Base-by-base conservation (phyloP, 2,888 invertebrate species). In the Laspeyria flexula region DNA sequence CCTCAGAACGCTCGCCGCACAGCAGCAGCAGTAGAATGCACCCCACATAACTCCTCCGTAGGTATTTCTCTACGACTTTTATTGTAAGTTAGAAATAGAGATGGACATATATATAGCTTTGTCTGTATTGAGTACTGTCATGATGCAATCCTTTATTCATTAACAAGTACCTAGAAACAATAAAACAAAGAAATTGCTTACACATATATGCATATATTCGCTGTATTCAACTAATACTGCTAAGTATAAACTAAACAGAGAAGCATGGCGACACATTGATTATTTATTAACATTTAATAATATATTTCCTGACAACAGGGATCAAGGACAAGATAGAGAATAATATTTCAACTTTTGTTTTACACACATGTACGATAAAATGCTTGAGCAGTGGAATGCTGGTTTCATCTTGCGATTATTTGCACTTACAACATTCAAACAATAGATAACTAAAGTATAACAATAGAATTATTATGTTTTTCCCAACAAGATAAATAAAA, bases 191-290 rank as follows among this genome's bases (percentile, higher is more conserved):
- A 18, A 23, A 51, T 73, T 71, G 72, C 83, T 85, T 86, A 84
- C 77, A 85, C 72, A 79, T 82, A 82, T 65, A 73, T 73, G 79
- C 65, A 72, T 73, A 79, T 80, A 81, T 85, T 85, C 75, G 78
- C 78, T 77, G 80, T 75, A 69, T 73, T 60, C 67, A 47, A 56
- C 50, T 76, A 78, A 76, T 74, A 78, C 71, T 76, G 73, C 75
- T 74, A 18, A 2, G 5, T 18, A 73, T 59, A 62, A 78, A 79
- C 64, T 73, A 79, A 79, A 77, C 51, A 73, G 59, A 69, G 66
- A 82, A 82, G 81, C 84, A 75, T 79, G 75, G 79, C 77, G 13
- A 73, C 58, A 60, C 49, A 30, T 62, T 57, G 62, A 73, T 74
- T 65, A 74, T 61, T 45, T n/a, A n/a, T n/a, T n/a, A n/a, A n/a